Evolutionary conservation across 2,888 invertebrate species (phyloP), one percentile per base, ranked within the genome.

Genomic region (Tachystola acroxantha): DNA sequence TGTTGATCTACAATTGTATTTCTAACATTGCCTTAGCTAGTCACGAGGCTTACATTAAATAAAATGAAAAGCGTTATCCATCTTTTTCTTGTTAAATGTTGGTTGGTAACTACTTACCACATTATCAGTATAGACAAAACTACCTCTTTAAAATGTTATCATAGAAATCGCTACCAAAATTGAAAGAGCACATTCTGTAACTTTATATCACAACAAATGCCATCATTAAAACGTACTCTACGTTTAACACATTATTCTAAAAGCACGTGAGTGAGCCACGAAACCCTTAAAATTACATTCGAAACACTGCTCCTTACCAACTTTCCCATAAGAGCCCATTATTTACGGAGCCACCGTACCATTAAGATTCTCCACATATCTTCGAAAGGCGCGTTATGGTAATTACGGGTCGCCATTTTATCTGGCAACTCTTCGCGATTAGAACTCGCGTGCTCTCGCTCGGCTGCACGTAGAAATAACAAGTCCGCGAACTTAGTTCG

Each of bases 311-410:
- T 80, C 80, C 79, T 76, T 75, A 76, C 75, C 75, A 86, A 86
- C 76, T 86, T 86, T 84, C 82, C 81, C 82, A 84, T 82, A 86
- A 84, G 84, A 85, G 84, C 76, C 85, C 82, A 86, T 86, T 85
- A 86, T 86, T 86, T 84, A 84, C 82, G 75, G 57, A 84, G 77
- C 76, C 77, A 85, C 77, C 77, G 84, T 80, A 84, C 84, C 85
- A 84, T 86, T 85, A 85, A 84, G 81, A 86, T 82, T 81, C 81
- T 79, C 81, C 77, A 84, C 85, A 82, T 85, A 85, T 86, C 82
- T 85, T 82, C 82, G 81, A 72, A 81, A 82, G 78, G 73, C 82
- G 78, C 72, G 77, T 80, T 85, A 86, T 86, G 85, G 82, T 85
- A 86, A 86, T 86, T 86, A 84, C 69, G 79, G 84, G 84, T 85